These are phyloP conservation scores for Cerceris rybyensis DNA, from an alignment of 2,888 invertebrate species.

Conservation along the genomic window DNA sequence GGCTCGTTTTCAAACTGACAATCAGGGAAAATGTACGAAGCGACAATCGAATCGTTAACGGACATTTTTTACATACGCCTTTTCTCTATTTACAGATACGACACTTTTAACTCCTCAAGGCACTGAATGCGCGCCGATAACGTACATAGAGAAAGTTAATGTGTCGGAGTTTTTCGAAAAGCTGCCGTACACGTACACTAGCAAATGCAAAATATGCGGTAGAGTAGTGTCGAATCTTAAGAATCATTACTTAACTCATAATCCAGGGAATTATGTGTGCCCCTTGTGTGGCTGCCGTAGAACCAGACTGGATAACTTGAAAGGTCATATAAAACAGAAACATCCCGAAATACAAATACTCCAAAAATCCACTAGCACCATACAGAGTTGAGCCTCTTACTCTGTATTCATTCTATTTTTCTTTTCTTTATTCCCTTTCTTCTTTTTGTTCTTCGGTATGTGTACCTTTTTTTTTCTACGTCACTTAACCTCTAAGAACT, in stretches of 20 bases:
- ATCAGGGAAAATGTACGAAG: background rate
- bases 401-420: background rate
- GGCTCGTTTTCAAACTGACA: background rate
- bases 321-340: conserved; percentile 75
- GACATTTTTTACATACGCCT: conserved; percentile 58
- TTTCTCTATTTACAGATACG: conserved; percentile 77
- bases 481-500: background rate
- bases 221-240: conserved; percentile 77
- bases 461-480: conserved; percentile 1
- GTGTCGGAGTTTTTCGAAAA: conserved; percentile 73
- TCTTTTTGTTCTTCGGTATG: background rate
- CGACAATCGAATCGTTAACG: conserved; percentile 6
- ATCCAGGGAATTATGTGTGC: conserved; percentile 77
- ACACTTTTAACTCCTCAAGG: conserved; percentile 73
- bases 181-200: conserved; percentile 69
- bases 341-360: conserved; percentile 69
- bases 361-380: conserved; percentile 12
- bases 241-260: conserved; percentile 76
- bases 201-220: conserved; percentile 77
- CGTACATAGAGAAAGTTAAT: conserved; percentile 70
- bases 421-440: background rate
- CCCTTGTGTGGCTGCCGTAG: conserved; percentile 76
- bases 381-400: conserved; percentile 13
- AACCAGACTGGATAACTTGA: conserved; percentile 74
- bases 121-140: conserved; percentile 70